Percentiles rank a stretch among this genome's conserved stretches.
These are phyloP conservation scores for Novumbra hubbsi DNA, from an alignment of 2,797 vertebrate genomes.

Conservation along the genomic window DNA sequence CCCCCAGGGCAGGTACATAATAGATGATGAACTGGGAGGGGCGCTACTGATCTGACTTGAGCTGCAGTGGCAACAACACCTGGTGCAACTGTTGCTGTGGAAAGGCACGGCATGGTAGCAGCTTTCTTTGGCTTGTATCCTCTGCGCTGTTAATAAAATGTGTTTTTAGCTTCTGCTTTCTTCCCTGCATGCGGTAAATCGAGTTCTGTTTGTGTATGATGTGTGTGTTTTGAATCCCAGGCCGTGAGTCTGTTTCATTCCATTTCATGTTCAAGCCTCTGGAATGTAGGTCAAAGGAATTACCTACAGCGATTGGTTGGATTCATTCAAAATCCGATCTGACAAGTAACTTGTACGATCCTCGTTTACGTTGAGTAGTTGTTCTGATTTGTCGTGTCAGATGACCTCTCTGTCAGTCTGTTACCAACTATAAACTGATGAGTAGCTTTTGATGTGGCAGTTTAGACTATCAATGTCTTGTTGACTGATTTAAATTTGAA, in stretches of 20 bases:
- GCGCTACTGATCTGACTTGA: constrained; percentile 50
- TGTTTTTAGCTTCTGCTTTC: constrained; percentile 6
- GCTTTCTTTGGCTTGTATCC: constrained; percentile 4
- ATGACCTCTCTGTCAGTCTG: too few species aligned
- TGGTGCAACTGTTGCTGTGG: constrained; percentile 7
- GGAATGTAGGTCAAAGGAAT: constrained; percentile 6
- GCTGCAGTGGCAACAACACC: constrained; percentile 18
- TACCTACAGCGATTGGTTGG: not conserved
- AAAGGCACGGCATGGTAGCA: not conserved
- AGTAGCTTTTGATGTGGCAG: too few species aligned
- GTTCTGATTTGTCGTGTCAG: too few species aligned
- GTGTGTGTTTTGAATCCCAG: not conserved
- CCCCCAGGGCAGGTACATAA: constrained; percentile 40
- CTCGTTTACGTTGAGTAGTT: too few species aligned
- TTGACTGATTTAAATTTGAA: too few species aligned
- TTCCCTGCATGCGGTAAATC: not conserved
- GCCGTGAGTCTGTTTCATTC: not conserved
- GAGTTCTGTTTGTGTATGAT: not conserved
- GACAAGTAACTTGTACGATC: too few species aligned
- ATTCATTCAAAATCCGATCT: not conserved
- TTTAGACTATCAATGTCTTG: too few species aligned
- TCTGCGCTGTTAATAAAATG: constrained; percentile 12
- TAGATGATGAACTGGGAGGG: constrained; percentile 39
- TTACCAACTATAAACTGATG: too few species aligned
- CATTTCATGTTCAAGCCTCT: not conserved